A percentile compares a stretch with the other conserved stretches of the same genome.
Evolutionary conservation across 2,113 vertebrate genomes (phyloP).

Genomic region (Colaptes auratus): DNA sequence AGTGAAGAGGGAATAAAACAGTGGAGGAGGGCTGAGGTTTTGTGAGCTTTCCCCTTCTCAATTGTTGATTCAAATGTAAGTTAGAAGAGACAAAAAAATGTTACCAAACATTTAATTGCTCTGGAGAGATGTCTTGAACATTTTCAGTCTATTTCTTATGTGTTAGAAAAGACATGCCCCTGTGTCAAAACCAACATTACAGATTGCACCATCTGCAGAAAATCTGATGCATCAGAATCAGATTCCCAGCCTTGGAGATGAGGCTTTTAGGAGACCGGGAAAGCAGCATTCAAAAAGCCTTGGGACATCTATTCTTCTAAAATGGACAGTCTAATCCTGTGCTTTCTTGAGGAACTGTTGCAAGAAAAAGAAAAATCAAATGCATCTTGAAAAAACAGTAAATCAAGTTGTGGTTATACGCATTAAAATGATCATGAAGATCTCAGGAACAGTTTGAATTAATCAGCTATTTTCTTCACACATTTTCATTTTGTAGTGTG

Average conservation of each 20-base stretch:
- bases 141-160: background rate
- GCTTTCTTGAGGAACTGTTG: background rate
- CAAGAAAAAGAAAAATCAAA: background rate
- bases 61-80: background rate
- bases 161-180: background rate
- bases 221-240: background rate
- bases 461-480: background rate
- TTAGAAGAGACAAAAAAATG: background rate
- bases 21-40: background rate
- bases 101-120: background rate
- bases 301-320: background rate
- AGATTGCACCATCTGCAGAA: background rate
- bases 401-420: background rate
- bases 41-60: background rate
- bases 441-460: background rate
- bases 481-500: background rate
- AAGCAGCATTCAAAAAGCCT: background rate
- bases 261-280: background rate
- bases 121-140: background rate
- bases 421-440: background rate
- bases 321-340: background rate
- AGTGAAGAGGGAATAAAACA: background rate
- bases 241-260: background rate
- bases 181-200: background rate
- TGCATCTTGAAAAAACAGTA: background rate